Evolutionary conservation across 2,797 vertebrate genomes (phyloP).

Genomic region (Chelidonichthys spinosus): DNA sequence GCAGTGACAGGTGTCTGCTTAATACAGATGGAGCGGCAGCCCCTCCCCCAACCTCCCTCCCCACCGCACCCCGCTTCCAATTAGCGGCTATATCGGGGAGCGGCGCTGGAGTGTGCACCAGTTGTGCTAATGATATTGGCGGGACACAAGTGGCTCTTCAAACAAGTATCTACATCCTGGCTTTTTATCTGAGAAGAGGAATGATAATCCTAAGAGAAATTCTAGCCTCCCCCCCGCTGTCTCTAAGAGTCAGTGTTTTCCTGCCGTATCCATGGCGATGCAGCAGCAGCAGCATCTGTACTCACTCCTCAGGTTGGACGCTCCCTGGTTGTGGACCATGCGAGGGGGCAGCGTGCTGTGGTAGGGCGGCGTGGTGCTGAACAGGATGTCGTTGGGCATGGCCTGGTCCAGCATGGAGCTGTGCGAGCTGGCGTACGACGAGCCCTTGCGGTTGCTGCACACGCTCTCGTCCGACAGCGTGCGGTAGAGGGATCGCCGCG

Average conservation of each 20-base stretch:
- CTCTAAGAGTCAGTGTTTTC: not conserved
- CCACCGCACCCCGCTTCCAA: slow-evolving; percentile 65
- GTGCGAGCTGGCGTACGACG: slow-evolving; percentile 91
- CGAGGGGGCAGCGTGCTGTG: slow-evolving; percentile 92
- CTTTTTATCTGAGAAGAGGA: slow-evolving; percentile 51
- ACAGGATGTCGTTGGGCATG: slow-evolving; percentile 94
- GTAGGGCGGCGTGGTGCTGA: slow-evolving; percentile 95
- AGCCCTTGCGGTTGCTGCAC: slow-evolving; percentile 92
- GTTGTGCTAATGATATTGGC: slow-evolving; percentile 62
- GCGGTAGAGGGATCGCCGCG: slow-evolving; percentile 90
- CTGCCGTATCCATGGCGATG: too few relatives aligned
- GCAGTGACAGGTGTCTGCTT: slow-evolving; percentile 78
- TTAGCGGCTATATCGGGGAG: slow-evolving; percentile 69
- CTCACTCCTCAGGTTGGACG: slow-evolving; percentile 93
- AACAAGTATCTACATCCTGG: slow-evolving; percentile 65
- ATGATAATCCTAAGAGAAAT: slow-evolving; percentile 59
- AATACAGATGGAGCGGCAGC: slow-evolving; percentile 57
- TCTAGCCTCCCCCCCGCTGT: slow-evolving; percentile 14
- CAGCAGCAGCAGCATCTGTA: slow-evolving; percentile 39
- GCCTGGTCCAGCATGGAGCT: slow-evolving; percentile 94
- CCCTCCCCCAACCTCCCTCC: slow-evolving; percentile 6
- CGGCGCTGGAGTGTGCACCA: slow-evolving; percentile 60
- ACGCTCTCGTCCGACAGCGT: slow-evolving; percentile 96
- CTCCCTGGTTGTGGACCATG: slow-evolving; percentile 86
- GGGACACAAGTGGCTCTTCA: slow-evolving; percentile 70